Evolutionary conservation across 2,888 invertebrate genomes (phyloP).

Genomic region (Thera britannica): DNA sequence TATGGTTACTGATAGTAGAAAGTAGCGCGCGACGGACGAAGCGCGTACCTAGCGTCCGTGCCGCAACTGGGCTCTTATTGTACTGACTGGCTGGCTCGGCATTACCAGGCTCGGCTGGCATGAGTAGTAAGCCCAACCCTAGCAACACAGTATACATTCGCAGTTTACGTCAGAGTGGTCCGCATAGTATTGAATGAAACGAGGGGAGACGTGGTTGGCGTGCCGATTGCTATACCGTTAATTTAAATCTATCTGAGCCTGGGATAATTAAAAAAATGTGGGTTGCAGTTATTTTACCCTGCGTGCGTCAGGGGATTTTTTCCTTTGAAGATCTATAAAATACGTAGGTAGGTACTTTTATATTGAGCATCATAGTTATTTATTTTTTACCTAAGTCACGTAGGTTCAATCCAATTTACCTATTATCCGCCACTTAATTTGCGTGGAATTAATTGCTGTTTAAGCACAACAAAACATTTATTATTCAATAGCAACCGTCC

Average conservation of each 20-base stretch:
- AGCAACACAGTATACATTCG: constrained; percentile 60
- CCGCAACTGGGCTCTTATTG: constrained; percentile 57
- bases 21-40: constrained; percentile 40
- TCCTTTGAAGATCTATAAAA: too few species aligned
- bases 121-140: constrained; percentile 60
- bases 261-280: constrained; percentile 20
- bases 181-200: constrained; percentile 74
- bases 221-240: constrained; percentile 32
- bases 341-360: too few species aligned
- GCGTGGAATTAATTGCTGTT: too few species aligned
- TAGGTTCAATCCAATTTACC: too few species aligned
- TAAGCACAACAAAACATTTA: too few species aligned
- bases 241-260: constrained; percentile 25
- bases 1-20: constrained; percentile 27
- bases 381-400: too few species aligned
- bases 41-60: constrained; percentile 56
- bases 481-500: too few species aligned
- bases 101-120: constrained; percentile 34
- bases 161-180: constrained; percentile 73
- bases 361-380: too few species aligned
- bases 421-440: too few species aligned
- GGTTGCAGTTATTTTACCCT: not conserved
- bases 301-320: not conserved
- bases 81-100: constrained; percentile 59
- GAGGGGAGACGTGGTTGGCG: constrained; percentile 46